A percentile compares a stretch with the other conserved stretches of the same genome.
These are phyloP conservation scores for Scomber scombrus DNA, from an alignment of 2,113 vertebrate genomes.

Conservation along the genomic window DNA sequence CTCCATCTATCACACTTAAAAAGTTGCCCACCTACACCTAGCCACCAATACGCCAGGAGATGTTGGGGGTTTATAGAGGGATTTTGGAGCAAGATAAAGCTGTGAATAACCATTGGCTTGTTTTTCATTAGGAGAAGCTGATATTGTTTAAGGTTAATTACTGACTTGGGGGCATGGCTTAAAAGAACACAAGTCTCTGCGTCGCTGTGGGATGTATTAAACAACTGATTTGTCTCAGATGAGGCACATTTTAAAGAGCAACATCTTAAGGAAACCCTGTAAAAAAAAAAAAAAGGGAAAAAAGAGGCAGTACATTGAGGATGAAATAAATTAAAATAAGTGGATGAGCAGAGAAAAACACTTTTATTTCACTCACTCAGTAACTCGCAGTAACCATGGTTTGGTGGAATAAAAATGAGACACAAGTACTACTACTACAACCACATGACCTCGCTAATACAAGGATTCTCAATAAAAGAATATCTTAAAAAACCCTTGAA, in stretches of 20 bases:
- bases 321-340: conserved; percentile 18
- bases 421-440: neutral
- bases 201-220: conserved; percentile 59
- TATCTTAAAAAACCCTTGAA: neutral
- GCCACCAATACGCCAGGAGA: conserved; percentile 61
- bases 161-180: conserved; percentile 57
- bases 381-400: neutral
- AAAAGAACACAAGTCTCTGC: conserved; percentile 40
- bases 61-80: conserved; percentile 61
- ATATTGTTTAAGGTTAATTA: conserved; percentile 76
- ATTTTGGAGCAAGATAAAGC: conserved; percentile 61
- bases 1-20: conserved; percentile 86
- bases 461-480: neutral
- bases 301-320: neutral
- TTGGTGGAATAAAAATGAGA: neutral
- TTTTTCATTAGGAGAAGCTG: conserved; percentile 61
- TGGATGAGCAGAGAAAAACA: neutral
- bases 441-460: neutral
- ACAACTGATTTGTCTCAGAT: conserved; percentile 67
- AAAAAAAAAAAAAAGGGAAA: neutral
- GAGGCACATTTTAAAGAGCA: conserved; percentile 47
- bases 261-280: neutral
- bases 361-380: neutral
- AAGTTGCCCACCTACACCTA: conserved; percentile 74
- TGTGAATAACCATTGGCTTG: conserved; percentile 48